Evolutionary conservation across 1,140 invertebrate species (phyloP).

Genomic region (Drosophila parabipectinata): DNA sequence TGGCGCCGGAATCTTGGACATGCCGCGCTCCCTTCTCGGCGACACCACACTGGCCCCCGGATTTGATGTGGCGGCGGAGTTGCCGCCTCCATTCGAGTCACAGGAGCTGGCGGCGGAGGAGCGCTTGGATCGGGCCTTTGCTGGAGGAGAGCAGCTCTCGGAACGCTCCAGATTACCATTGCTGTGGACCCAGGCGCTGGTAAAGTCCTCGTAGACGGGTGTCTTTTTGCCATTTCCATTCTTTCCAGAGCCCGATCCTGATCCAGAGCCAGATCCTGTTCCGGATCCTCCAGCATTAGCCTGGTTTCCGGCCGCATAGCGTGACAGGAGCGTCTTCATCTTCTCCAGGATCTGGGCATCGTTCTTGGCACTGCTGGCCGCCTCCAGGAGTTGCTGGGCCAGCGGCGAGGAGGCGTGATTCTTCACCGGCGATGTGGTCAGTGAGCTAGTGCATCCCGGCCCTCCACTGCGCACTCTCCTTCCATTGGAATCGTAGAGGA

Average conservation of each 20-base stretch:
- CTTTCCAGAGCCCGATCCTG: conserved; percentile 6
- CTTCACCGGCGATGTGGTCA: conserved; percentile 85
- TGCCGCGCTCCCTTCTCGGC: conserved; percentile 71
- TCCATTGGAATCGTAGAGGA: conserved; percentile 86
- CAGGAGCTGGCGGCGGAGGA: conserved; percentile 79
- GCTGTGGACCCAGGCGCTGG: conserved; percentile 90
- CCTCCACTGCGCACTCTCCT: conserved; percentile 83
- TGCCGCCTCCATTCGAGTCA: conserved; percentile 52
- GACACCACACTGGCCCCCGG: conserved; percentile 57
- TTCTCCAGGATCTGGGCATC: conserved; percentile 89
- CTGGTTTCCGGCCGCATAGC: conserved; percentile 85
- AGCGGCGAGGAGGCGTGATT: conserved; percentile 86
- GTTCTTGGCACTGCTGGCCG: conserved; percentile 88
- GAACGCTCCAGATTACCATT: conserved; percentile 87
- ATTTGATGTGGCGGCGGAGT: background rate
- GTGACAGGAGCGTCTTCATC: conserved; percentile 88
- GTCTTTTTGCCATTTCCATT: conserved; percentile 84
- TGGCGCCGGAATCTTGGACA: conserved; percentile 83
- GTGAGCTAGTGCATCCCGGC: conserved; percentile 67
- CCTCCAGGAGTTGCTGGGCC: conserved; percentile 89
- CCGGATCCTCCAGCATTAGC: conserved; percentile 40
- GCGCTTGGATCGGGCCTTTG: conserved; percentile 74
- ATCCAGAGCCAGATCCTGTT: background rate
- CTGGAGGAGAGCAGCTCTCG: conserved; percentile 75
- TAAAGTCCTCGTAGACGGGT: conserved; percentile 87